Evolutionary conservation across 53 echinoderm and acorn worm species (phyloP).

Genomic region (Glandiceps talaboti): DNA sequence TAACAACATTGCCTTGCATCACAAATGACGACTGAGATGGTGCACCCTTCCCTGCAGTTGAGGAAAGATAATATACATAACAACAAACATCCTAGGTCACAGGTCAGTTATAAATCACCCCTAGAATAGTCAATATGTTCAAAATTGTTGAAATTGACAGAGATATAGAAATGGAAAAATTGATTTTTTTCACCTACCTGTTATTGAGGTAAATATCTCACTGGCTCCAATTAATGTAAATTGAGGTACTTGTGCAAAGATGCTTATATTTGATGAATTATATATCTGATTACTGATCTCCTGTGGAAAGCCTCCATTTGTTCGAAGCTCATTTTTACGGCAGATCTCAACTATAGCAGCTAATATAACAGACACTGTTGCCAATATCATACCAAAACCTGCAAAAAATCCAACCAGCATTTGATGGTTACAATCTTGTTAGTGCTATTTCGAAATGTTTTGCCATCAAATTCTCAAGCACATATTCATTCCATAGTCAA

Average conservation of each 20-base stretch:
- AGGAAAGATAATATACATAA: too few species aligned
- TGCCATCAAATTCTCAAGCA: too few species aligned
- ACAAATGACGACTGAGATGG: background rate
- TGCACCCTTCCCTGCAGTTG: too few species aligned
- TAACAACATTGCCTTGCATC: background rate
- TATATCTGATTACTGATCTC: slow-evolving; percentile 26
- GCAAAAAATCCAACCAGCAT: too few species aligned
- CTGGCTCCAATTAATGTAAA: slow-evolving; percentile 72
- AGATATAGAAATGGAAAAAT: too few species aligned
- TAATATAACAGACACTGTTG: slow-evolving; percentile 35
- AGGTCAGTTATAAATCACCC: too few species aligned
- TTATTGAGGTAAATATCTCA: slow-evolving; percentile 81
- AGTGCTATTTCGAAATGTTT: too few species aligned
- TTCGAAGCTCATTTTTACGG: slow-evolving; percentile 47
- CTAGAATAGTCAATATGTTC: too few species aligned
- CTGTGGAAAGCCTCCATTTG: slow-evolving; percentile 28
- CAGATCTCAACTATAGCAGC: slow-evolving; percentile 51
- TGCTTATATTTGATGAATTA: slow-evolving; percentile 51
- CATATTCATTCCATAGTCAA: too few species aligned
- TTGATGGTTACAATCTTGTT: too few species aligned
- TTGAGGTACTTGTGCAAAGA: slow-evolving; percentile 87
- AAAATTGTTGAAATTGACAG: too few species aligned
- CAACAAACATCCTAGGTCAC: too few species aligned
- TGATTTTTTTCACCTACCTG: slow-evolving; percentile 62
- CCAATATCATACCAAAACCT: slow-evolving; percentile 91